Evolutionary conservation across 2,113 vertebrate genomes (phyloP).

Genomic region (Columbina picui): DNA sequence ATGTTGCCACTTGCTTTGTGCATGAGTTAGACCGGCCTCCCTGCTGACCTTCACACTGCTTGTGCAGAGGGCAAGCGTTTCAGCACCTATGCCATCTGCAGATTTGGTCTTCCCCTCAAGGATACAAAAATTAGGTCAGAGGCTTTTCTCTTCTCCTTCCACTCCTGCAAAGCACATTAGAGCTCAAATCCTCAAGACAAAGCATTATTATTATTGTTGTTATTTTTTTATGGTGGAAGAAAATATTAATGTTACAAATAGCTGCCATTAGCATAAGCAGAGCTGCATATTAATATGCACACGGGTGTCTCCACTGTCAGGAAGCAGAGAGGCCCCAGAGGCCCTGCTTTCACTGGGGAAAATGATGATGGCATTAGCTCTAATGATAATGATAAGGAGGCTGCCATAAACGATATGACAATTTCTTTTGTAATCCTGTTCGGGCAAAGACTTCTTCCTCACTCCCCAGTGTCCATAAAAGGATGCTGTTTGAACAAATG

Average conservation of each 20-base stretch:
- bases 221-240: conserved; percentile 76
- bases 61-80: neutral
- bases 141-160: conserved; percentile 39
- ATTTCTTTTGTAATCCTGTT: conserved; percentile 65
- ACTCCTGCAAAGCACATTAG: conserved; percentile 68
- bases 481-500: conserved; percentile 15
- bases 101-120: conserved; percentile 12
- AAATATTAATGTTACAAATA: conserved; percentile 82
- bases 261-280: conserved; percentile 71
- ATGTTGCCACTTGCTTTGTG: neutral
- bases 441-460: conserved; percentile 30
- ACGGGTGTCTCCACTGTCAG: conserved; percentile 70
- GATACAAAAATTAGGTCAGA: conserved; percentile 66
- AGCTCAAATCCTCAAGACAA: conserved; percentile 77
- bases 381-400: conserved; percentile 70
- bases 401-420: conserved; percentile 53
- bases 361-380: conserved; percentile 67
- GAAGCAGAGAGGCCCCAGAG: conserved; percentile 71
- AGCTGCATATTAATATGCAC: conserved; percentile 76
- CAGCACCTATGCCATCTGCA: conserved; percentile 9
- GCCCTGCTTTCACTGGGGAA: conserved; percentile 73
- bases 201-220: conserved; percentile 69
- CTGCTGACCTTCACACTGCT: neutral
- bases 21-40: neutral
- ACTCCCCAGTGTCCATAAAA: conserved; percentile 10